Base-by-base conservation (phyloP, 1,140 invertebrate species). In the Sycobia sp. region DNA sequence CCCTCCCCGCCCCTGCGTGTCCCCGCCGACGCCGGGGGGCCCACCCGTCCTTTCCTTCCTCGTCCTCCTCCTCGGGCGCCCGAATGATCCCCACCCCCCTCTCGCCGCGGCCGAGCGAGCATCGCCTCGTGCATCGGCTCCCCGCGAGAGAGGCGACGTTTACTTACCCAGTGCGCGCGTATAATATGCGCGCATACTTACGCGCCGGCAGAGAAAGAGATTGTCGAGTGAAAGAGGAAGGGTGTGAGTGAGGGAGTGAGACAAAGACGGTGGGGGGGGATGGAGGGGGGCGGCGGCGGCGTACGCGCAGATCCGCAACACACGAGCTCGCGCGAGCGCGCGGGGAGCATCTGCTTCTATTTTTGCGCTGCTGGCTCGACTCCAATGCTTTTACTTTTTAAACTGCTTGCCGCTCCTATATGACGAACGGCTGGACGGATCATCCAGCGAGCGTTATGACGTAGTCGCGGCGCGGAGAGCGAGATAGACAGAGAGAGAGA, bases 341-440 rank as follows among this genome's bases (percentile, higher is more conserved):
- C 49, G 39, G 38, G 39, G 71, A 81, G 80, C 80, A 82, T 81
- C 76, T 82, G 79, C 78, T 81, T 80, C 80, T 82, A 82, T 82
- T 82, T 82, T 80, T 79, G 78, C 77, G 73, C 71, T 13, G n/a
- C 59, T 82, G 80, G 80, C 79, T 76, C 73, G 72, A 73, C 73
- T 80, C 80, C 80, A 82, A 79, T 76, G 73, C 72, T 77, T 71
- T 78, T 74, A 79, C 72, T 79, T 80, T 80, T 79, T 76, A 79
- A 81, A 79, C 70, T 61, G 62, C 69, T 56, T 65, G 66, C 71
- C 69, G n/a, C n/a, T n/a, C 71, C 70, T n/a, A n/a, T 80, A 78
- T 80, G 73, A 79, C 75, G 76, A 80, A 79, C 74, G 73, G 72
- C 77, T 75, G 74, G 74, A 78, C 71, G 75, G 75, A 76, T 81